Conservation (phyloP, 2,113 vertebrate species). For the Calyptomena viridis region DNA sequence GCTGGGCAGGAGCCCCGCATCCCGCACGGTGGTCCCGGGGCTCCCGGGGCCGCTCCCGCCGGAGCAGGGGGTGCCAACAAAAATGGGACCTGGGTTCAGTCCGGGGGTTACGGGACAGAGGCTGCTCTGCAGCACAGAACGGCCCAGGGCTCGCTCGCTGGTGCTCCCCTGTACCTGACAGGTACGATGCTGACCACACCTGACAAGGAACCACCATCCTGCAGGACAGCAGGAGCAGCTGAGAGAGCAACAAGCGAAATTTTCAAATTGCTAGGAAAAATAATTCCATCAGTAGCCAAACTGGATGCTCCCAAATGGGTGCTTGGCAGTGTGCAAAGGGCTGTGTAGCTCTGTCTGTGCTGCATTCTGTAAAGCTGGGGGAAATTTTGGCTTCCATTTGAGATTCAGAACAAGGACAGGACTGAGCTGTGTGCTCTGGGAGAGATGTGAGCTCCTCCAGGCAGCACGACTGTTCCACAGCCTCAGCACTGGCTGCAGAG, state of each 20-base stretch:
- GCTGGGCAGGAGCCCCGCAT: neutral
- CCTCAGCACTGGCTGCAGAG: neutral
- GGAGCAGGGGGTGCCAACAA: fast-evolving
- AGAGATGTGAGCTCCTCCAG: neutral
- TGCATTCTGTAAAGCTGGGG: fast-evolving
- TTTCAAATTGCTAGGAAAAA: neutral
- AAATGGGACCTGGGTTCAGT: fast-evolving
- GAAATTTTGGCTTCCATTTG: neutral
- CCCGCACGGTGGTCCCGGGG: neutral
- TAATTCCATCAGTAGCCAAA: neutral
- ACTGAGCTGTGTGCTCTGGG: neutral
- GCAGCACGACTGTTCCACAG: neutral
- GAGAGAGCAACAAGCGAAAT: neutral
- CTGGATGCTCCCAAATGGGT: neutral
- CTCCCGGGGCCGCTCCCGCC: fast-evolving
- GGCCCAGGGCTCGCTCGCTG: neutral
- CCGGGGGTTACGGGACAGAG: neutral
- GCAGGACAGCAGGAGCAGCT: neutral
- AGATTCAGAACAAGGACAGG: neutral
- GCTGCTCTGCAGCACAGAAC: neutral
- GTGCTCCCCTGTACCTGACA: neutral
- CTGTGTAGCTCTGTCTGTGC: fast-evolving
- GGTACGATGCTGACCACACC: neutral
- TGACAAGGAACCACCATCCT: neutral
- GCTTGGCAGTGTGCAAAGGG: fast-evolving